Conservation (phyloP, 2,113 vertebrate species). For the Eira barbara region DNA sequence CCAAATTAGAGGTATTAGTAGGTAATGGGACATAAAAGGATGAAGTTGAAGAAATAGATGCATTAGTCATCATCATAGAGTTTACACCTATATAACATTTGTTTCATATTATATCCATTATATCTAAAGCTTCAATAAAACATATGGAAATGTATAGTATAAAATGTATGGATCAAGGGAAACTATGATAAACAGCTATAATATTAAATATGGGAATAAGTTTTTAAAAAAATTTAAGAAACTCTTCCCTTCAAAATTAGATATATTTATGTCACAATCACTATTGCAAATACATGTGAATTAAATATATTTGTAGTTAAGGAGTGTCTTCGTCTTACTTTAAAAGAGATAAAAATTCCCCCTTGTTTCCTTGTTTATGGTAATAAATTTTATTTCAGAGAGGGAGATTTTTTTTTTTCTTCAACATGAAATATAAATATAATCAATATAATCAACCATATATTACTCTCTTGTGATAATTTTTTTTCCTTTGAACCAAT, state of each 20-base stretch:
- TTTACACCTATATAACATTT: background rate
- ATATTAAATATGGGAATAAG: background rate
- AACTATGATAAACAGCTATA: background rate
- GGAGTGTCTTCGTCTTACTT: background rate
- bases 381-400: background rate
- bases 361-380: background rate
- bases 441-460: background rate
- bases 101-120: background rate
- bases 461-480: background rate
- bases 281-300: background rate
- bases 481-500: background rate
- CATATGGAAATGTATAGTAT: background rate
- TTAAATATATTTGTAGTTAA: background rate
- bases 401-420: background rate
- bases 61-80: background rate
- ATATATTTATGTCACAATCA: background rate
- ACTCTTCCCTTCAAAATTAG: background rate
- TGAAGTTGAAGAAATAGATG: background rate
- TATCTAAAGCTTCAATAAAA: background rate
- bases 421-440: background rate
- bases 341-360: background rate
- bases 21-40: background rate
- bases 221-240: background rate
- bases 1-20: background rate
- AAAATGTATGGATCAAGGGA: background rate